Conservation (phyloP, 2,797 vertebrate species). For the Lutjanus campechanus region DNA sequence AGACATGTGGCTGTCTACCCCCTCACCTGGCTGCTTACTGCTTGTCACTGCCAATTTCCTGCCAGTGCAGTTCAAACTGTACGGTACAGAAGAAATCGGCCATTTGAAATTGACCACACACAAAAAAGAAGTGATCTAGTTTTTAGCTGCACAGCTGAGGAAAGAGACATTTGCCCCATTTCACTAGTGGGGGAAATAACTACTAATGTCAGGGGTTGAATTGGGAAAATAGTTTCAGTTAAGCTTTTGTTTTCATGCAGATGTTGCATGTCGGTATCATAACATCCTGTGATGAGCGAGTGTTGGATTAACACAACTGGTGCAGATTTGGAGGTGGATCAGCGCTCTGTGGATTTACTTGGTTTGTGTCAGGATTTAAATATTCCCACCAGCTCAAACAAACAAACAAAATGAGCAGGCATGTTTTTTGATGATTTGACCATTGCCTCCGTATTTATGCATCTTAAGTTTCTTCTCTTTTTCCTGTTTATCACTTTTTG, state of each 20-base stretch:
- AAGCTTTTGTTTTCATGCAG: not conserved
- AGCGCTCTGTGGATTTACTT: not conserved
- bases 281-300: not conserved
- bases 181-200: not conserved
- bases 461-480: not conserved
- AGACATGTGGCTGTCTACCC: not conserved
- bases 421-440: not conserved
- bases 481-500: not conserved
- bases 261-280: not conserved
- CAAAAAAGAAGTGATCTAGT: not conserved
- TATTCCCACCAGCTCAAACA: not conserved
- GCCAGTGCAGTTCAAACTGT: not conserved
- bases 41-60: not conserved
- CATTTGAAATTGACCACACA: not conserved
- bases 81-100: not conserved
- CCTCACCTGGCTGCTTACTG: slow-evolving; percentile 11
- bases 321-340: not conserved
- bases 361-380: not conserved
- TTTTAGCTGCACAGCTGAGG: not conserved
- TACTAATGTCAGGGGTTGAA: not conserved
- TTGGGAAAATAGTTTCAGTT: no score
- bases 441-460: not conserved
- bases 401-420: not conserved
- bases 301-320: no score
- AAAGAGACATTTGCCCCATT: not conserved